Percentiles rank a stretch among this genome's conserved stretches.
phyloP scores from a whole-genome alignment of 2,797 vertebrate species.

The Myotis planiceps region DNA sequence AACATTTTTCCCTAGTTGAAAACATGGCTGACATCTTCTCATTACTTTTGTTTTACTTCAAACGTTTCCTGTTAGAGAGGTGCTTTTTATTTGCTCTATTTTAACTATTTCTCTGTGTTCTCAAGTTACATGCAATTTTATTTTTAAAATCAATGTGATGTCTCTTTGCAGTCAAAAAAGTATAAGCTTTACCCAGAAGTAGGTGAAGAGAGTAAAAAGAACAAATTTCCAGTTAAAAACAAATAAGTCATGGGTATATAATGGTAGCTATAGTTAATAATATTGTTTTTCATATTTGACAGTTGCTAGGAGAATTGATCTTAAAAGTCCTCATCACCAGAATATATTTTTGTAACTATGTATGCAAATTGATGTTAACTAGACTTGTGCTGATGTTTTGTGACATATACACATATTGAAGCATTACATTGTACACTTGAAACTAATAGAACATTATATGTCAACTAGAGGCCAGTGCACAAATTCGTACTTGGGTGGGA shows the following conservation, averaged over 20 bases:
- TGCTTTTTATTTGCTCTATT: neutral
- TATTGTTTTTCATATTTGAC: neutral
- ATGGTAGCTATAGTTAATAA: neutral
- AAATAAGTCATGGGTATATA: neutral
- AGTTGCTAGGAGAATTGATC: neutral
- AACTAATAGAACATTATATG: neutral
- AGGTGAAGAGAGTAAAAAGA: neutral
- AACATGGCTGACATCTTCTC: neutral
- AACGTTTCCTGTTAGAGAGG: neutral
- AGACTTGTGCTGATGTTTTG: neutral
- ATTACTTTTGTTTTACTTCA: neutral
- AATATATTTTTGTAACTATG: neutral
- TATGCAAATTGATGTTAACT: neutral
- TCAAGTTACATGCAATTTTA: neutral
- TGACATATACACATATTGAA: neutral
- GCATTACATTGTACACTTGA: neutral
- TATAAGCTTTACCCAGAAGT: neutral
- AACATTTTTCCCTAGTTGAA: neutral
- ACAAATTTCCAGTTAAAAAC: neutral
- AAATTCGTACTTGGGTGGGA: no score
- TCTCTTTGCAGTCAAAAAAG: neutral
- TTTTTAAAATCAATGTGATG: neutral
- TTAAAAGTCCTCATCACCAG: neutral
- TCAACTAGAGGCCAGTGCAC: neutral
- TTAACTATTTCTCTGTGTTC: neutral